Conservation (phyloP, 2,113 vertebrate genomes). For the Erythrocebus patas region DNA sequence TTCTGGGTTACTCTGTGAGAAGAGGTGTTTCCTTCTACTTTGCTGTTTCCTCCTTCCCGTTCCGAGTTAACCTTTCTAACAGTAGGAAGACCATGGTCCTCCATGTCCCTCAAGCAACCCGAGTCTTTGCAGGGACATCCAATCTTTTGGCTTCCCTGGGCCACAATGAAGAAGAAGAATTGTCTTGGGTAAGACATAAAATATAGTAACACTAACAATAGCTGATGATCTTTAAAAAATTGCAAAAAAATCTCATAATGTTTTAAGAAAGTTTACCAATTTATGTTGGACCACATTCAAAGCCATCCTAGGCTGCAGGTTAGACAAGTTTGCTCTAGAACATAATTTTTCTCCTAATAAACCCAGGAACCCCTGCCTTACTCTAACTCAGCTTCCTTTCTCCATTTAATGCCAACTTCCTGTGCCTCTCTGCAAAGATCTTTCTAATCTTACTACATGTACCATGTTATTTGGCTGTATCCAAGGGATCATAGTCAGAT, state of each 20-base stretch:
- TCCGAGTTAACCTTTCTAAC: not conserved
- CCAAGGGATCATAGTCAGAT: not conserved
- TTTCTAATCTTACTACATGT: not conserved
- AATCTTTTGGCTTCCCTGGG: no score
- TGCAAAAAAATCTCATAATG: no score
- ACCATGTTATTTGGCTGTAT: not conserved
- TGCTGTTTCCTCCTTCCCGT: not conserved
- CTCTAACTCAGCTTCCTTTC: not conserved
- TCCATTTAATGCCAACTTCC: not conserved
- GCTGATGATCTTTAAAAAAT: no score
- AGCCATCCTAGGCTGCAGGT: no score
- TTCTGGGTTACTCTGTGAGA: not conserved
- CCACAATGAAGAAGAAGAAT: no score
- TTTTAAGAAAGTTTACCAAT: no score
- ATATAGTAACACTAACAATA: no score
- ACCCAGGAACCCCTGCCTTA: not conserved
- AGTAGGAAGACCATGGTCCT: not conserved
- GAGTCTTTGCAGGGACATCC: no score
- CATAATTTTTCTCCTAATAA: not conserved
- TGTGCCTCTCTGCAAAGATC: not conserved
- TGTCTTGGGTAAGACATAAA: no score
- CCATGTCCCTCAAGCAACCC: not conserved
- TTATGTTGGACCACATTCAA: no score
- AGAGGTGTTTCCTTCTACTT: not conserved
- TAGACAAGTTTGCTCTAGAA: not conserved